Evolutionary conservation across 2,797 vertebrate genomes (phyloP).

Genomic region (Astyanax mexicanus): DNA sequence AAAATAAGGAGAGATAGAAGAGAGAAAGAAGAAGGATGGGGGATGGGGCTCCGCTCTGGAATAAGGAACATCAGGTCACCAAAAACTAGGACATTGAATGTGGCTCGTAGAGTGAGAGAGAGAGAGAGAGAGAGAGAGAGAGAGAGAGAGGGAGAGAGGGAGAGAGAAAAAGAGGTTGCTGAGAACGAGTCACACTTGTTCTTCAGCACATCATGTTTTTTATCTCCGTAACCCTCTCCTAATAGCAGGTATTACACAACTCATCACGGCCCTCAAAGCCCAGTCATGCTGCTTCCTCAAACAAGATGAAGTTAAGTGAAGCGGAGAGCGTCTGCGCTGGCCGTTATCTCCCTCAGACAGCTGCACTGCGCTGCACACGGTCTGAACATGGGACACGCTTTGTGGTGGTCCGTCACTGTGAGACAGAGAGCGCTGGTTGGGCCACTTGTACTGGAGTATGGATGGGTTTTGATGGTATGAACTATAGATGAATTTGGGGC

Average conservation of each 20-base stretch:
- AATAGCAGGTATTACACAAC: conserved; percentile 22
- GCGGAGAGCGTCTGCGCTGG: not conserved
- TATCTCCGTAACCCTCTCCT: conserved; percentile 12
- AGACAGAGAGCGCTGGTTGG: not conserved
- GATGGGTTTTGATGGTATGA: not conserved
- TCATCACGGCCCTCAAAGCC: not conserved
- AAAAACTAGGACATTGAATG: conserved; percentile 20
- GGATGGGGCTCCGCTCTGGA: conserved; percentile 1
- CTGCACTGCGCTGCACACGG: not conserved
- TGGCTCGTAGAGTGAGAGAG: not conserved
- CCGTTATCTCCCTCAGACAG: not conserved
- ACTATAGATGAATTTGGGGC: not conserved
- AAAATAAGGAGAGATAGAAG: conserved; percentile 2
- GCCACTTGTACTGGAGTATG: not conserved
- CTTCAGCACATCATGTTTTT: conserved; percentile 6
- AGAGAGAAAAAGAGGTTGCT: not conserved
- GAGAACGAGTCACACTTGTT: not conserved
- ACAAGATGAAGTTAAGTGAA: conserved; percentile 1
- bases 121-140: not conserved
- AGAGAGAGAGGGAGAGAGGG: not conserved
- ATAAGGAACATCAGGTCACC: conserved; percentile 20
- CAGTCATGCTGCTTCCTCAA: too few relatives aligned
- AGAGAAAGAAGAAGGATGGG: not conserved
- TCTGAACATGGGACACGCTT: not conserved
- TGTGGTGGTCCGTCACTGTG: not conserved